Conservation (phyloP, 1,140 invertebrate species). For the Zaprionus nigranus region DNA sequence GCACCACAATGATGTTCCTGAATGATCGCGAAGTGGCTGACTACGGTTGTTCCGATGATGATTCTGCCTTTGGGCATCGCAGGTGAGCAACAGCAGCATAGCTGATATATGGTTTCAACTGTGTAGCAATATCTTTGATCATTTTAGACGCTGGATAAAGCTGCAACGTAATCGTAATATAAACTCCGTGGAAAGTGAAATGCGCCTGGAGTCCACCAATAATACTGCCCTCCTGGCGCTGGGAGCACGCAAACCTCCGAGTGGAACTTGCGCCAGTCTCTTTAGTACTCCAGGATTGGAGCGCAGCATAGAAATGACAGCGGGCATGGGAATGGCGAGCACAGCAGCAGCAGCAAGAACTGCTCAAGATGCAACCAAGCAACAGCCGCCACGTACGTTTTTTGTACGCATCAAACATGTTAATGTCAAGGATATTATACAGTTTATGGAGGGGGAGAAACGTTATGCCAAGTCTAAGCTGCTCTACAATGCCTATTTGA, state of each 20-base stretch:
- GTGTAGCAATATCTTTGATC: not conserved
- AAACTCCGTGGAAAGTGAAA: not conserved
- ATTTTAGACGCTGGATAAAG: slow-evolving; percentile 28
- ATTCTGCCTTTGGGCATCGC: slow-evolving; percentile 21
- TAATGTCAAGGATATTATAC: slow-evolving; percentile 56
- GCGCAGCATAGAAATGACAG: not conserved
- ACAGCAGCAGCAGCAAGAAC: not conserved
- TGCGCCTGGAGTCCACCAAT: slow-evolving; percentile 43
- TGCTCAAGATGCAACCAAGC: not conserved
- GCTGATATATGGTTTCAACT: not conserved
- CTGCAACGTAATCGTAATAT: slow-evolving; percentile 1
- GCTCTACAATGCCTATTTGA: slow-evolving; percentile 55
- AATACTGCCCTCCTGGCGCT: slow-evolving; percentile 50
- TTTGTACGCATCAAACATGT: slow-evolving; percentile 39
- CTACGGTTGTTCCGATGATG: slow-evolving; percentile 48
- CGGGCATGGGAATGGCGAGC: not conserved
- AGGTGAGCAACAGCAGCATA: not conserved
- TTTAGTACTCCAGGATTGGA: not conserved
- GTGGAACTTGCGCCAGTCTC: not conserved
- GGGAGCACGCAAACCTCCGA: slow-evolving; percentile 21
- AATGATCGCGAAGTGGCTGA: slow-evolving; percentile 45
- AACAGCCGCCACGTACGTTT: not conserved
- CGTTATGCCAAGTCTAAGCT: slow-evolving; percentile 44
- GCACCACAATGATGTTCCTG: slow-evolving; percentile 54
- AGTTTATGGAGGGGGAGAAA: slow-evolving; percentile 48